These are phyloP conservation scores for Dioctria rufipes DNA, from an alignment of 2,888 invertebrate genomes.

Conservation along the genomic window DNA sequence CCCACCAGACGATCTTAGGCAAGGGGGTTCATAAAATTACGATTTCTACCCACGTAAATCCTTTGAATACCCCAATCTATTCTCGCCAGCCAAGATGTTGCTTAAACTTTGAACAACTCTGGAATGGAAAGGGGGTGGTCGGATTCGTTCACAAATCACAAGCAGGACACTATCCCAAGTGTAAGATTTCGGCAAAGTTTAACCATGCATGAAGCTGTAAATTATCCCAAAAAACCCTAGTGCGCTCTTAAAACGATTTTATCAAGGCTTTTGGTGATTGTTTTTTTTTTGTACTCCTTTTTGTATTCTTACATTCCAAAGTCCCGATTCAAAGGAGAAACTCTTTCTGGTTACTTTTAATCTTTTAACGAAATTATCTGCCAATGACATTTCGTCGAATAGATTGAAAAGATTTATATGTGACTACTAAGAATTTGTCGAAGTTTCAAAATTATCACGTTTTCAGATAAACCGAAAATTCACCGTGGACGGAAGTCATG, in stretches of 20 bases:
- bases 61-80: not conserved
- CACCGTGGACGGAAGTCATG: no score
- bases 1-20: not conserved
- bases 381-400: constrained; percentile 44
- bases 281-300: constrained; percentile 8
- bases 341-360: constrained; percentile 41
- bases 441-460: no score
- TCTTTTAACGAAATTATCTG: constrained; percentile 52
- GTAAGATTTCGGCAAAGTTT: constrained; percentile 51
- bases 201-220: constrained; percentile 53
- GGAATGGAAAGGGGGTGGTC: not conserved
- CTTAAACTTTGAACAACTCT: constrained; percentile 33
- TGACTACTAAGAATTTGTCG: no score
- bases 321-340: constrained; percentile 41
- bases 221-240: constrained; percentile 31
- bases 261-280: constrained; percentile 32
- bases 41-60: constrained; percentile 4
- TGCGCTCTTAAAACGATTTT: constrained; percentile 26
- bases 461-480: no score
- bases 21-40: constrained; percentile 1
- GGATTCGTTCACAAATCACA: constrained; percentile 36
- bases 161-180: constrained; percentile 49
- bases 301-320: not conserved
- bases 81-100: constrained; percentile 33
- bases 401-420: constrained; percentile 34